Evolutionary conservation across 2,888 invertebrate genomes (phyloP).

Genomic region (Idaea straminata): DNA sequence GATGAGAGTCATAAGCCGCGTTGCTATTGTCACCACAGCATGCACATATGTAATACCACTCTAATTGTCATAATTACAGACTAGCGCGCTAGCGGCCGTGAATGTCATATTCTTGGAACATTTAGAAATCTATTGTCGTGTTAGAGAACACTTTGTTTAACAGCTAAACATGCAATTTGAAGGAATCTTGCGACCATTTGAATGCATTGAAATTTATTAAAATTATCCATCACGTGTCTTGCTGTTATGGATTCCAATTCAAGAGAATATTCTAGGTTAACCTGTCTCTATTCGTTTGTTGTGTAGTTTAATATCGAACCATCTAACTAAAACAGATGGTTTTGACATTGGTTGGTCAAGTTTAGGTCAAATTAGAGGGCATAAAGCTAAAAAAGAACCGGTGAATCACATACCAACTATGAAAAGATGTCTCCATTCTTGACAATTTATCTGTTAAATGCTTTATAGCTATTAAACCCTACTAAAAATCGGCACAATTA

Average conservation of each 20-base stretch:
- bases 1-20: conserved; percentile 26
- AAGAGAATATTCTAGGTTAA: neutral
- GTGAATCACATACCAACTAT: too few relatives aligned
- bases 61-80: conserved; percentile 47
- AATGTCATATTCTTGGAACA: conserved; percentile 38
- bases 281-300: neutral
- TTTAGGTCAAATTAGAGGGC: too few relatives aligned
- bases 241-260: neutral
- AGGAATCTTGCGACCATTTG: conserved; percentile 16
- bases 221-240: neutral
- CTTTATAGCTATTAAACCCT: neutral
- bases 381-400: too few relatives aligned
- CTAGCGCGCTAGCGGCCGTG: conserved; percentile 30
- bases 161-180: conserved; percentile 24
- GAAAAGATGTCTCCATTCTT: neutral
- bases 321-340: neutral
- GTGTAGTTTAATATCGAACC: neutral
- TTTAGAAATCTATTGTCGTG: conserved; percentile 35
- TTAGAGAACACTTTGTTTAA: conserved; percentile 20
- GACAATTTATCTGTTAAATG: too few relatives aligned
- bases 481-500: neutral
- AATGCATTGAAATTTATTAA: conserved; percentile 9
- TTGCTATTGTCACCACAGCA: conserved; percentile 36
- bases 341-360: neutral
- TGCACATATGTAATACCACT: conserved; percentile 45